phyloP scores from a whole-genome alignment of 2,797 vertebrate species.

The Parotocinclus haroldoi region DNA sequence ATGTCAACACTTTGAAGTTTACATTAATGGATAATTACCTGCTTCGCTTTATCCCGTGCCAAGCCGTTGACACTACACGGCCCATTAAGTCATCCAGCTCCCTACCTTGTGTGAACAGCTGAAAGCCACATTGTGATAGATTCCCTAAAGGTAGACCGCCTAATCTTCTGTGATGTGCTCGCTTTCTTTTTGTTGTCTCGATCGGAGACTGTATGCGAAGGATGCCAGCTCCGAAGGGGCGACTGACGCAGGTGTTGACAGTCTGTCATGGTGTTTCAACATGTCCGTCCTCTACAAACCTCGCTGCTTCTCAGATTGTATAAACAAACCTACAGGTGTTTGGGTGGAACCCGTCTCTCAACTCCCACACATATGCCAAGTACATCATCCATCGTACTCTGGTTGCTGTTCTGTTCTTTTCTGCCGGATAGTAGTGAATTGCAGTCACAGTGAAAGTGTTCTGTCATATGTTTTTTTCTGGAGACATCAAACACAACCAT shows the following conservation, averaged over 20 bases:
- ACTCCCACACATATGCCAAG: conserved; percentile 19
- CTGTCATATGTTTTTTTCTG: not conserved
- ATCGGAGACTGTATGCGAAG: conserved; percentile 24
- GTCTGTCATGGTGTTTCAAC: conserved; percentile 42
- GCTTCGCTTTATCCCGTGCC: conserved; percentile 16
- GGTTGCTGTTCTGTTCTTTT: no score
- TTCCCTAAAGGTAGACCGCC: conserved; percentile 28
- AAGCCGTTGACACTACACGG: conserved; percentile 35
- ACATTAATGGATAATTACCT: conserved; percentile 33
- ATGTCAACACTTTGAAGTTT: conserved; percentile 39
- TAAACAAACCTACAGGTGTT: conserved; percentile 49
- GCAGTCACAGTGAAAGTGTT: conserved; percentile 9
- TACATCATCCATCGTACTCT: conserved; percentile 30
- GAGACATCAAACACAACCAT: not conserved
- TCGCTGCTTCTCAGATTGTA: conserved; percentile 25
- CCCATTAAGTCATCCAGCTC: conserved; percentile 34
- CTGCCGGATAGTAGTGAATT: conserved; percentile 7
- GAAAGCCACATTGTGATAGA: conserved; percentile 31
- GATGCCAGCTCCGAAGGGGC: conserved; percentile 39
- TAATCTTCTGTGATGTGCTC: conserved; percentile 35
- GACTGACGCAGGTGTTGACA: conserved; percentile 40
- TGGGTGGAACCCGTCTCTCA: conserved; percentile 33
- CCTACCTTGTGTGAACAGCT: conserved; percentile 30
- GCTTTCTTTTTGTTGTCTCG: conserved; percentile 32
- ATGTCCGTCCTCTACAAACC: conserved; percentile 29